Base-by-base conservation (phyloP, 2,888 invertebrate species). In the Platycnemis pennipes region DNA sequence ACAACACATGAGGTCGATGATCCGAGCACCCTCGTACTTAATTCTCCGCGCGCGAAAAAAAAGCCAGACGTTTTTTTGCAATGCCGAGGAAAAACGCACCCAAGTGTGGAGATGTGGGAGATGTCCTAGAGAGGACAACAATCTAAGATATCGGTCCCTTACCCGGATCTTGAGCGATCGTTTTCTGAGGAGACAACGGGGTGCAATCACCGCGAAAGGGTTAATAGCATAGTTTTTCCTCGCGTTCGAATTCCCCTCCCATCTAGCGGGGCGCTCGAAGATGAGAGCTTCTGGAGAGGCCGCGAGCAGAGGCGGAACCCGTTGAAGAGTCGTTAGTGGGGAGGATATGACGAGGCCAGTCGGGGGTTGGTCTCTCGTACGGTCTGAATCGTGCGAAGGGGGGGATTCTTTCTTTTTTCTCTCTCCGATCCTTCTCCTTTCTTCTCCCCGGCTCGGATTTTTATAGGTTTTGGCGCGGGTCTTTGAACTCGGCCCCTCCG, bases 401-500 rank as follows among this genome's bases (percentile, higher is more conserved):
- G n/a, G n/a, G n/a, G n/a, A n/a, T n/a, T n/a, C n/a, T n/a, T n/a
- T n/a, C n/a, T n/a, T n/a, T n/a, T n/a, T n/a, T n/a, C 49, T n/a
- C 7, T n/a, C 63, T 63, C 63, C 5, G 0, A 0, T 2, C n/a
- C n/a, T 8, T 2, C n/a, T 0, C n/a, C 26, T 13, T 0, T 37
- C 77, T 11, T 13, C 5, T 37, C 16, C 37, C 13, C 0, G 31
- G 11, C 37, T 5, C 77, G 37, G 31, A 37, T 37, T 77, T 37
- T 77, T n/a, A 5, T 63, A 26, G n/a, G n/a, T 26, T 77, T 37
- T 31, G 31, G 2, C 77, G 77, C 77, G 16, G 77, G 37, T 37
- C 77, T 77, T 77, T 77, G 77, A 77, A 77, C 77, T 77, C 77
- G 37, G 77, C 37, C 77, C 31, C 77, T 77, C 77, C 77, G 77